Conservation (phyloP, 2,113 vertebrate species). For the Tonatia bakeri region DNA sequence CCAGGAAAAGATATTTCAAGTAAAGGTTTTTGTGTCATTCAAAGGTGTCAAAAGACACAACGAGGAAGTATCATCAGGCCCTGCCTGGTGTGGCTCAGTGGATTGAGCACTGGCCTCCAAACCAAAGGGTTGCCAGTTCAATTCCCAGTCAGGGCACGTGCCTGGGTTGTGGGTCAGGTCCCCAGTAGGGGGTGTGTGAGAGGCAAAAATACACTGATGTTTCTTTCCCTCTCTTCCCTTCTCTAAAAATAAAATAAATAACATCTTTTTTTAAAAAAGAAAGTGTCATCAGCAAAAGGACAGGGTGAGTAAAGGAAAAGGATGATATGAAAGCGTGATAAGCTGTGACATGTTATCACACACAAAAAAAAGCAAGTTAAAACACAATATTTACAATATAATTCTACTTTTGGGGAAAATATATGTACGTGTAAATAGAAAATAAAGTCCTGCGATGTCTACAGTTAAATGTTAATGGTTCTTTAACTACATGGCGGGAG, state of each 20-base stretch:
- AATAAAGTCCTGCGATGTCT: background rate
- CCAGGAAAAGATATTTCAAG: background rate
- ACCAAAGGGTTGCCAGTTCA: no score
- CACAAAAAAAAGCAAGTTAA: background rate
- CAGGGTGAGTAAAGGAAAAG: background rate
- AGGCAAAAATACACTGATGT: no score
- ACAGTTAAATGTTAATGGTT: background rate
- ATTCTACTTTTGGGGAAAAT: slow-evolving; percentile 7
- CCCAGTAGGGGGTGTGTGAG: no score
- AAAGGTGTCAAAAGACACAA: background rate
- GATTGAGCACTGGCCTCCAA: no score
- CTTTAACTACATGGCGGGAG: background rate
- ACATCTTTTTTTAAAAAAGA: background rate
- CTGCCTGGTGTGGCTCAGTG: no score
- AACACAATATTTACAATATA: background rate
- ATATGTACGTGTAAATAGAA: background rate
- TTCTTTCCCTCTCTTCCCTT: no score
- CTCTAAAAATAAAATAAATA: no score
- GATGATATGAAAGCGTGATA: background rate
- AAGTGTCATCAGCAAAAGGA: background rate
- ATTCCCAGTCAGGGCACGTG: no score
- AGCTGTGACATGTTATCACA: background rate
- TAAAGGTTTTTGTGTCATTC: background rate
- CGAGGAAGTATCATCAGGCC: background rate
- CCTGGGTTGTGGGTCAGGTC: no score